phyloP scores from a whole-genome alignment of 2,113 vertebrate species.

The Perognathus longimembris region DNA sequence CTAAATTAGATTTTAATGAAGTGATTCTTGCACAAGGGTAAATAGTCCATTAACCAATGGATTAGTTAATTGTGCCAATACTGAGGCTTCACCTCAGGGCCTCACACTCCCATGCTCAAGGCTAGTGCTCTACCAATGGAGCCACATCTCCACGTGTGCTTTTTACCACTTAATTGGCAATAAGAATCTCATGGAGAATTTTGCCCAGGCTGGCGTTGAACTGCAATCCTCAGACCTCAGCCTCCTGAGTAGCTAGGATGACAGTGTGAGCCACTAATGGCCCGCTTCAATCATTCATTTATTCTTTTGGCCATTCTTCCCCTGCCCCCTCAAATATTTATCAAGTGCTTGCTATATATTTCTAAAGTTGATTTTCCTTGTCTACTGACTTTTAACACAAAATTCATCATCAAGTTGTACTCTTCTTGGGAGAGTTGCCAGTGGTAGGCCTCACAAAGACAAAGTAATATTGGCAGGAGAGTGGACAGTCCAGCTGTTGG shows the following conservation, averaged over 20 bases:
- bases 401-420: conserved; percentile 49
- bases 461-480: conserved; percentile 5
- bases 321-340: not conserved
- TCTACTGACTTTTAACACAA: conserved; percentile 25
- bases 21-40: not conserved
- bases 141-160: no score
- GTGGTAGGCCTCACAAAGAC: conserved; percentile 59
- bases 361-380: conserved; percentile 42
- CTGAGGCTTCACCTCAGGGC: no score
- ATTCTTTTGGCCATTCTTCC: not conserved
- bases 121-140: no score
- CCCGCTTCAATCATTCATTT: not conserved
- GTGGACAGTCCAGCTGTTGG: conserved; percentile 54
- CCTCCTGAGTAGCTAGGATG: no score
- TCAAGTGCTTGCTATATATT: not conserved
- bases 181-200: no score
- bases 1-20: not conserved
- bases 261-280: no score
- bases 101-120: no score
- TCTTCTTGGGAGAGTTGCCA: conserved; percentile 48
- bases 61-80: no score
- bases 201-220: no score
- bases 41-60: not conserved
- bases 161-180: no score
- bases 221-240: no score